These are phyloP conservation scores for Ashinkailepas kermadecensis DNA, from an alignment of 2,888 invertebrate genomes.

Conservation along the genomic window DNA sequence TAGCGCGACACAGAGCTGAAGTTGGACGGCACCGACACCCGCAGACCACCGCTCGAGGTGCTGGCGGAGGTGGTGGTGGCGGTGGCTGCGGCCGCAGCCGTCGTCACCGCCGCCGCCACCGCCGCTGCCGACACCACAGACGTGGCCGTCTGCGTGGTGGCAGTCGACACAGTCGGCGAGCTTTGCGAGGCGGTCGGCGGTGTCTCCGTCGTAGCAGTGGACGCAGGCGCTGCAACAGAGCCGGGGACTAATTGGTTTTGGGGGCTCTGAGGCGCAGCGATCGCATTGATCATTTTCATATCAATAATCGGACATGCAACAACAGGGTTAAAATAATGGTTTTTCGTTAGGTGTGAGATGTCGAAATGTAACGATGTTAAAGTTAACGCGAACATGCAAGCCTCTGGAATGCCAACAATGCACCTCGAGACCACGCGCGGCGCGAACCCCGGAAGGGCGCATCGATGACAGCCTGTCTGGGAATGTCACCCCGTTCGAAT, in stretches of 20 bases:
- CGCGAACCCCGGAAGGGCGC: too few relatives aligned
- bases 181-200: conserved; percentile 23
- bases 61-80: conserved; percentile 19
- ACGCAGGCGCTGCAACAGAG: not conserved
- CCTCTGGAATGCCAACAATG: too few relatives aligned
- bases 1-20: conserved; percentile 21
- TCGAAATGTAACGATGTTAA: too few relatives aligned
- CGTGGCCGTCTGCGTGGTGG: not conserved
- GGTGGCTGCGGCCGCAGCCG: conserved; percentile 26
- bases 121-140: not conserved
- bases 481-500: too few relatives aligned
- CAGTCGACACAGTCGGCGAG: conserved; percentile 10
- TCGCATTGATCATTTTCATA: too few relatives aligned
- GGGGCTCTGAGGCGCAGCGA: too few relatives aligned
- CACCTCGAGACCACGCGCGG: too few relatives aligned
- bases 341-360: too few relatives aligned
- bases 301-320: too few relatives aligned
- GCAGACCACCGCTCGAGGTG: conserved; percentile 5
- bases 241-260: not conserved
- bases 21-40: not conserved
- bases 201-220: not conserved
- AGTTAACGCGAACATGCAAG: too few relatives aligned
- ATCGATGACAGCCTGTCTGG: too few relatives aligned
- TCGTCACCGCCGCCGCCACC: conserved; percentile 7
- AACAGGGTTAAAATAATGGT: too few relatives aligned